Evolutionary conservation across 1,140 invertebrate species (phyloP), one percentile per base, ranked within the genome.

Genomic region (Drosophila tani): DNA sequence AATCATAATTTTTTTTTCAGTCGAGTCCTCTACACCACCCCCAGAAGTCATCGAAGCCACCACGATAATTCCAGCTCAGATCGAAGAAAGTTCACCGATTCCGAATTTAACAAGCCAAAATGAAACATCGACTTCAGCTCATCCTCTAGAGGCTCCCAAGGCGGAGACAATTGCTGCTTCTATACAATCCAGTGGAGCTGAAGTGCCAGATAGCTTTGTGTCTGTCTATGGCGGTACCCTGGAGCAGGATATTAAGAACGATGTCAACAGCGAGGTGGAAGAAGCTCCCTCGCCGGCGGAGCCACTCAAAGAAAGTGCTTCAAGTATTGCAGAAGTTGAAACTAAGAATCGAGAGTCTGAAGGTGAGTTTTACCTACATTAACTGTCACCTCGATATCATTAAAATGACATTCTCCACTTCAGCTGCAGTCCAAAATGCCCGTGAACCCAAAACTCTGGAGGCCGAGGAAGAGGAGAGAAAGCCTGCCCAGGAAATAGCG

Each of bases 181-280:
- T 9, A 15, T 19, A 11, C 38, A 56, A n/a, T 15, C 38, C 12
- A 56, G 38, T 21, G 21, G 4, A 29, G 9, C 32, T 6, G 47
- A 50, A 12, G 49, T 64, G 5, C 58, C 66, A 3, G 79, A 82
- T 14, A 65, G 67, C 15, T 83, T 87, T 47, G 80, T 77, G 0
- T 80, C 83, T 0, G 47, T 81, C 27, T 79, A 67, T 3, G 77
- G 62, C n/a, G 81, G 55, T 19, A 82, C 63, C 0, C 50, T 87
- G 19, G 84, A 87, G 46, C 75, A 91, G 63, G 74, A 78, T 15
- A 92, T 92, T 43, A 82, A 78, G 0, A 81, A 87, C 59, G 87
- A 79, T 1, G 83, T 92, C 6, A 87, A 87, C 46, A 79, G 58
- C 41, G 91, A 91, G 57, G 75, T 92, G 32, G 91, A 92, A 45